Base-by-base conservation (phyloP, 2,888 invertebrate genomes). In the Tachina grossa region DNA sequence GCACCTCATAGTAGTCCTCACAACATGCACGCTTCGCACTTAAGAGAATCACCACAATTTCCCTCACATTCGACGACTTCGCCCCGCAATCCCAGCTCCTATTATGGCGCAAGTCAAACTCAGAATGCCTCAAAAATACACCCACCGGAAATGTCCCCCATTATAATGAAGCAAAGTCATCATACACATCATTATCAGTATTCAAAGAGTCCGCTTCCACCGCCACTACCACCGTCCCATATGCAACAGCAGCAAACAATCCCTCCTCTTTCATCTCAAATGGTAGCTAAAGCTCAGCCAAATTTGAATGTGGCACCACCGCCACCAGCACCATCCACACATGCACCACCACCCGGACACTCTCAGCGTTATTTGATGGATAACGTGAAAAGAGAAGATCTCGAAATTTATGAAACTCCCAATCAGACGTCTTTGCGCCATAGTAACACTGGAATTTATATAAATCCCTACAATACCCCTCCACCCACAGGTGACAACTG, bases 401-500 rank as follows among this genome's bases (percentile, higher is more conserved):
- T 87, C 45, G 83, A 85, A 66, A 61, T 79, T 4, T 86, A 84
- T 79, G 84, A 87, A 68, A 77, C n/a, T 84, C 49, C 85, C 10
- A 75, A 61, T 47, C 87, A 65, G 41, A 47, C 74, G 11, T 31
- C 80, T 43, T 11, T 66, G 11, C 82, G 82, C 14, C 82, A 51
- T 16, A 84, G 87, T 9, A 82, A 85, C 6, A 87, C 88, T 53
- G 88, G 89, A 43, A 87, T 91, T 5, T 91, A 91, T 83, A 88
- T 89, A 59, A 91, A 91, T 88, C 91, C 91, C 2, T 91, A 90
- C 68, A 90, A 88, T 83, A 84, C 89, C 43, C 86, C 88, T 31
- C 86, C 87, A 11, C 87, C 88, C 14, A 82, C 87, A 1, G 79
- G 80, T 13, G 88, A 88, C 31, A 76, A 78, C 51, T 88, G 87